Conservation (phyloP, 1,140 invertebrate genomes). For the Drosophila repleta region DNA sequence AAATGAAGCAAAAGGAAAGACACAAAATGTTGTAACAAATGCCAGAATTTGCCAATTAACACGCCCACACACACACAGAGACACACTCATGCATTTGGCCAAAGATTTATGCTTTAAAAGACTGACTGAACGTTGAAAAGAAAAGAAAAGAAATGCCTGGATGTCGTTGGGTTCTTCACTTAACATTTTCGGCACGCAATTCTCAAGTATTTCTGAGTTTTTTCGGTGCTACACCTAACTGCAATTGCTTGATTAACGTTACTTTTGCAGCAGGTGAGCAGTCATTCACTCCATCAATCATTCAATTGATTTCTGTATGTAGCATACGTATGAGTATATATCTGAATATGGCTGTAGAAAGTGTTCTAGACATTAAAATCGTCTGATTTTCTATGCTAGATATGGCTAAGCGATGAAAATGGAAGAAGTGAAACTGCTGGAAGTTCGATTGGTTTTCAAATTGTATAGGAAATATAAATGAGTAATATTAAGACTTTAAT, state of each 20-base stretch:
- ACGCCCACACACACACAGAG: conserved; percentile 13
- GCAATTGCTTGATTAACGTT: conserved; percentile 33
- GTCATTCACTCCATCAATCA: not conserved
- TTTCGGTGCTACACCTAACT: conserved; percentile 23
- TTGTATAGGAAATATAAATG: too few relatives aligned
- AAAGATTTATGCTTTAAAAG: conserved; percentile 47
- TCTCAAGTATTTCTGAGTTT: conserved; percentile 11
- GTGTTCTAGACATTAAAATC: conserved; percentile 44
- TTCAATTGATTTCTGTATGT: not conserved
- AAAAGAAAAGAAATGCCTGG: conserved; percentile 18
- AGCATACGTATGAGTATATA: too few relatives aligned
- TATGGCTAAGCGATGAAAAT: not conserved
- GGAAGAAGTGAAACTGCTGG: conserved; percentile 20
- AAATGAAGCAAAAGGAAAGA: not conserved
- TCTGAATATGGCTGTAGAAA: conserved; percentile 50
- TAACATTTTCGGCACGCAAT: conserved; percentile 47
- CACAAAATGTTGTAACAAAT: conserved; percentile 18
- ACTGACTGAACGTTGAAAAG: conserved; percentile 57
- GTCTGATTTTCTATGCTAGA: not conserved
- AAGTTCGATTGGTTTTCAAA: not conserved
- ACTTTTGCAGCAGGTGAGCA: conserved; percentile 21
- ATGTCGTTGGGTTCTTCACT: conserved; percentile 20
- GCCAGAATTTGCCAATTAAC: conserved; percentile 28
- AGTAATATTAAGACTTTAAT: too few relatives aligned
- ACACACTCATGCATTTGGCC: not conserved